Base-by-base conservation (phyloP, 2,888 invertebrate genomes). In the Calameuta filiformis region DNA sequence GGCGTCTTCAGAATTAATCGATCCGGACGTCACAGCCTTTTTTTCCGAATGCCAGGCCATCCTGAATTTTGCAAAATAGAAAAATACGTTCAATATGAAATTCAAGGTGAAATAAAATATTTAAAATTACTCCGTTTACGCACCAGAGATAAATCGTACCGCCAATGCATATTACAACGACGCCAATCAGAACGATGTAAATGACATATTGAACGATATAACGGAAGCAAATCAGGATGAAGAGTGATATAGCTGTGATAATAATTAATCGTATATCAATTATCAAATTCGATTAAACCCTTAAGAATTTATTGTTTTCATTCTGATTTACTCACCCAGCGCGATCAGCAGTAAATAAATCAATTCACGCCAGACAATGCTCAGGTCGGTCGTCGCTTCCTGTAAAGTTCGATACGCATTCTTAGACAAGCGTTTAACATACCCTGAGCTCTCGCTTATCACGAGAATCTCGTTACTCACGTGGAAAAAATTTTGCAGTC, bases 71-170 rank as follows among this genome's bases (percentile, higher is more conserved):
- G 35, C 4, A 73, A 73, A 69, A 40, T n/a, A 76, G 33, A 31
- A 31, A 31, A 35, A 76, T 35, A 79, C 69, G 37, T 31, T 69
- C 30, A 69, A 12, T 12, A 30, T 4, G 31, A 33, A 30, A 6
- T 11, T 30, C 69, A 12, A 3, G 1, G 69, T 0, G 69, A 69
- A 30, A 15, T 69, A 69, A 69, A 33, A 30, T 69, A 12, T 69
- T 30, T 1, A 9, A 69, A 31, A n/a, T 35, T 34, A 9, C 35
- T 73, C 35, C 12, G 78, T 78, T 76, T 79, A 86, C 87, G 92
- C 92, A 94, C 95, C 95, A 95, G 78, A 95, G 91, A 85, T 93
- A 94, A 34, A 92, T 89, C 6, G 95, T 94, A 68, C 93, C 94
- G 23, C 90, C 92, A 37, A 94, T 85, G 77, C 93, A 92, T 33